Percentiles rank a stretch among this genome's conserved stretches.
Evolutionary conservation across 2,797 vertebrate species (phyloP).

Genomic region (Austrolebias charrua): DNA sequence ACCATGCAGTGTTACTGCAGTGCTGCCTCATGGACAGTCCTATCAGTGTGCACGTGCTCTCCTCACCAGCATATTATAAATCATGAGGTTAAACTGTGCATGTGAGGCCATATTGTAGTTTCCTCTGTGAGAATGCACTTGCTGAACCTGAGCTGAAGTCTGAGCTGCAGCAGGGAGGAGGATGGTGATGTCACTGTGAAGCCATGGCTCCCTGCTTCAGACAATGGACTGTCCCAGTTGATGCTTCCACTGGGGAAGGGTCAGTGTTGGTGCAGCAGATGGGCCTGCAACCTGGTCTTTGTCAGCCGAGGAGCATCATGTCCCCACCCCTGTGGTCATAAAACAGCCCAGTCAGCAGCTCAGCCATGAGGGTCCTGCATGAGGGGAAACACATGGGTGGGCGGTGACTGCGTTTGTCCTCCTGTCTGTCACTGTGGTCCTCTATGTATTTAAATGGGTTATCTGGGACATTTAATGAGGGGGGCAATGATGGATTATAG

Average conservation of each 20-base stretch:
- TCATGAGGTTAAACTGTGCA: not conserved
- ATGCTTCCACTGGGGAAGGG: slow-evolving; percentile 66
- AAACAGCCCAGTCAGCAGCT: slow-evolving; percentile 54
- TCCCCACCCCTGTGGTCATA: slow-evolving; percentile 65
- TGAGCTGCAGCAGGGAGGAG: slow-evolving; percentile 31
- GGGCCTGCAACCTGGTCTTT: slow-evolving; percentile 75
- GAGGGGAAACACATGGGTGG: slow-evolving; percentile 53
- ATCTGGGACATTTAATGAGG: not conserved
- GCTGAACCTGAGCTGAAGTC: slow-evolving; percentile 38
- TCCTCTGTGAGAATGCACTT: slow-evolving; percentile 21
- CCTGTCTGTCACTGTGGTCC: slow-evolving; percentile 17
- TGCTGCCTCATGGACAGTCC: slow-evolving; percentile 38
- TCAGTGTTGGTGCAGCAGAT: slow-evolving; percentile 77
- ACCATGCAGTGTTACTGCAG: slow-evolving; percentile 57
- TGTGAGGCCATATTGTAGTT: not conserved
- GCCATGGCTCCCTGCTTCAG: slow-evolving; percentile 59
- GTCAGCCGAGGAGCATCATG: slow-evolving; percentile 71
- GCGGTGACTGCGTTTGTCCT: slow-evolving; percentile 44
- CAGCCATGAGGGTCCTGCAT: slow-evolving; percentile 32
- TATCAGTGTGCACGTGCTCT: not conserved
- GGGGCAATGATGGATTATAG: no score
- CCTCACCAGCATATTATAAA: not conserved
- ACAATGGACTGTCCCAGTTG: slow-evolving; percentile 76
- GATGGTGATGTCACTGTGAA: slow-evolving; percentile 68
- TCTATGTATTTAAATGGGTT: slow-evolving; percentile 8